Percentiles rank a stretch among this genome's conserved stretches.
phyloP scores from a whole-genome alignment of 2,888 invertebrate species.

The Hylaea fasciaria region DNA sequence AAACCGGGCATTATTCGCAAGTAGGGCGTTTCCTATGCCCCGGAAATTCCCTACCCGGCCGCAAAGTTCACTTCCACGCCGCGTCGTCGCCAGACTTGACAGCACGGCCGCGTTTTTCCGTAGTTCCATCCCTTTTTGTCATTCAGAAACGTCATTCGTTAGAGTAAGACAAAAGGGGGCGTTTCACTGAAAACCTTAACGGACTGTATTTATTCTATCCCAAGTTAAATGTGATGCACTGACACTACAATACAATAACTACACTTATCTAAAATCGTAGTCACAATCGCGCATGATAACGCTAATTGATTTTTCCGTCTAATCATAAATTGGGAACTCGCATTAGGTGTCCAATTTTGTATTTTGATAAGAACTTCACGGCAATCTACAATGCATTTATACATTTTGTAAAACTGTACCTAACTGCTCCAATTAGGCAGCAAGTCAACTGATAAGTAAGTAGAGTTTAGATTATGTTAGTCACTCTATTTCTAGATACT shows the following conservation, averaged over 20 bases:
- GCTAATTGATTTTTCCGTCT: not conserved
- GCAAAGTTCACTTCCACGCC: no score
- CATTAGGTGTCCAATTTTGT: no score
- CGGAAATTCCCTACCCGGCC: no score
- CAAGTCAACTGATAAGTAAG: not conserved
- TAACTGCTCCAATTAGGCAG: not conserved
- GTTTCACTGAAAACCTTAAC: no score
- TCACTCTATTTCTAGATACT: constrained; percentile 1
- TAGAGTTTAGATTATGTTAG: not conserved
- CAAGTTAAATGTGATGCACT: constrained; percentile 11
- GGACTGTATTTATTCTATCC: not conserved
- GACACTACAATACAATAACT: constrained; percentile 3
- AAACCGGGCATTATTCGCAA: no score
- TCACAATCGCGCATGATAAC: constrained; percentile 1
- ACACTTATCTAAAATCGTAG: not conserved
- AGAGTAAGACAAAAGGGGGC: no score
- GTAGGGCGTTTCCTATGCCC: no score
- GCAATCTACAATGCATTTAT: not conserved
- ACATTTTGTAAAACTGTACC: not conserved
- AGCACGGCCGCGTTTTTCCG: no score
- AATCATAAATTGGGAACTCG: not conserved
- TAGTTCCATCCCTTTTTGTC: no score
- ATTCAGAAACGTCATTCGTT: no score
- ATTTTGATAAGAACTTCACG: not conserved
- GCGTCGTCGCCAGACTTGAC: no score